Evolutionary conservation across 2,888 invertebrate species (phyloP).

Genomic region (Xanthorhoe spadicearia): DNA sequence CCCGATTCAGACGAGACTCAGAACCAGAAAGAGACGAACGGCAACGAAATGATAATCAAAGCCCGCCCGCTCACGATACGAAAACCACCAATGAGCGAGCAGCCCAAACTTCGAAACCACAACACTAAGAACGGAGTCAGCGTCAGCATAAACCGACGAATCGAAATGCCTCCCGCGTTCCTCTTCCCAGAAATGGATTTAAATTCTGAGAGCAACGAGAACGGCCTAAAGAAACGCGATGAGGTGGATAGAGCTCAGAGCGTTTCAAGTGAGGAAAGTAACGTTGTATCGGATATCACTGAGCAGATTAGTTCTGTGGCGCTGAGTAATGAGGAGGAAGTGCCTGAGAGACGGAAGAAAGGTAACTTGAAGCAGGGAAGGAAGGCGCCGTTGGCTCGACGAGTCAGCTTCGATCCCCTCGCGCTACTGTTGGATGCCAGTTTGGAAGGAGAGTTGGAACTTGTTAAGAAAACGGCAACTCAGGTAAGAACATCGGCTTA

Average conservation of each 20-base stretch:
- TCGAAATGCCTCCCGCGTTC: constrained; percentile 93
- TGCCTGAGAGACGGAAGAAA: constrained; percentile 87
- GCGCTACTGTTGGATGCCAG: constrained; percentile 98
- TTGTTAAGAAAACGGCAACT: constrained; percentile 97
- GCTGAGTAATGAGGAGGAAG: constrained; percentile 82
- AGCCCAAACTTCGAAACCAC: constrained; percentile 89
- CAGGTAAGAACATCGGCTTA: constrained; percentile 88
- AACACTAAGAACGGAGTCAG: constrained; percentile 85
- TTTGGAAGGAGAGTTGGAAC: constrained; percentile 98
- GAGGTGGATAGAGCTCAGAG: constrained; percentile 76
- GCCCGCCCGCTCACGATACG: constrained; percentile 93
- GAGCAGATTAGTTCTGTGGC: constrained; percentile 81
- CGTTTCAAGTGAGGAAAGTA: constrained; percentile 74
- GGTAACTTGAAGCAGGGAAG: constrained; percentile 91
- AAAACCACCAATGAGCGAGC: constrained; percentile 92
- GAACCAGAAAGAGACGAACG: constrained; percentile 74
- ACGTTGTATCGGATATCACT: constrained; percentile 74
- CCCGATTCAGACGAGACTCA: constrained; percentile 69
- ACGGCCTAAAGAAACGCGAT: constrained; percentile 73
- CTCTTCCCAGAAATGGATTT: constrained; percentile 91
- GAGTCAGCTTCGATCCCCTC: constrained; percentile 98
- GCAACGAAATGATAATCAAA: constrained; percentile 86
- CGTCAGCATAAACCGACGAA: constrained; percentile 88
- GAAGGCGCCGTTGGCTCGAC: constrained; percentile 89
- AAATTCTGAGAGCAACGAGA: constrained; percentile 76